These are phyloP conservation scores for Chloebia gouldiae DNA, from an alignment of 2,113 vertebrate species.

Conservation along the genomic window DNA sequence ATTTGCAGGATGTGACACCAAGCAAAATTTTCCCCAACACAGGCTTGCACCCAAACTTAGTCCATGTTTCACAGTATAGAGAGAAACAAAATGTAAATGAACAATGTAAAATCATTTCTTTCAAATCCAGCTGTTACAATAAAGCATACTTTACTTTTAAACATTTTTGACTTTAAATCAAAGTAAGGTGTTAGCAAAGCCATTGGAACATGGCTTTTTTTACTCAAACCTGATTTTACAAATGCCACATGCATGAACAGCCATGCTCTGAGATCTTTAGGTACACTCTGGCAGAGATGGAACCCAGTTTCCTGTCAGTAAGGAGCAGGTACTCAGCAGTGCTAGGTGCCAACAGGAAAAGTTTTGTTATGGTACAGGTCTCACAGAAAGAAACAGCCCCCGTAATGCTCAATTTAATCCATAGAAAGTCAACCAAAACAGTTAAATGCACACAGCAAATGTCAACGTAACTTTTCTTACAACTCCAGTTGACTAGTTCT, in stretches of 20 bases:
- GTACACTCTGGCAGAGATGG: neutral
- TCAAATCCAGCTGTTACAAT: neutral
- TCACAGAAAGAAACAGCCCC: neutral
- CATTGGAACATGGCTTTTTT: neutral
- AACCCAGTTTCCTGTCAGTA: neutral
- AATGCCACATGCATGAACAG: neutral
- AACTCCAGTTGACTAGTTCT: neutral
- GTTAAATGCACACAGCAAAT: neutral
- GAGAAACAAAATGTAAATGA: neutral
- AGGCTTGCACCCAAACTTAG: neutral
- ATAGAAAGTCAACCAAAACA: neutral
- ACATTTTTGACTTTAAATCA: neutral
- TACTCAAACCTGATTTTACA: neutral
- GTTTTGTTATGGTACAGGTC: neutral
- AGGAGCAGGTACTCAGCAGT: neutral
- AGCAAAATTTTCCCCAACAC: neutral
- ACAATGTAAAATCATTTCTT: neutral
- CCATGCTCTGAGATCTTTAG: neutral
- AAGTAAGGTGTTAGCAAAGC: neutral
- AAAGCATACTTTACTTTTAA: neutral
- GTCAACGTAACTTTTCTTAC: neutral
- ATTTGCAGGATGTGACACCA: neutral
- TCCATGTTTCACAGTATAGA: neutral
- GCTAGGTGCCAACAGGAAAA: neutral
- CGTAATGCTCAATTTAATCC: neutral